These are phyloP conservation scores for Parnassius glacialis DNA, from an alignment of 2,888 invertebrate genomes.

Conservation along the genomic window DNA sequence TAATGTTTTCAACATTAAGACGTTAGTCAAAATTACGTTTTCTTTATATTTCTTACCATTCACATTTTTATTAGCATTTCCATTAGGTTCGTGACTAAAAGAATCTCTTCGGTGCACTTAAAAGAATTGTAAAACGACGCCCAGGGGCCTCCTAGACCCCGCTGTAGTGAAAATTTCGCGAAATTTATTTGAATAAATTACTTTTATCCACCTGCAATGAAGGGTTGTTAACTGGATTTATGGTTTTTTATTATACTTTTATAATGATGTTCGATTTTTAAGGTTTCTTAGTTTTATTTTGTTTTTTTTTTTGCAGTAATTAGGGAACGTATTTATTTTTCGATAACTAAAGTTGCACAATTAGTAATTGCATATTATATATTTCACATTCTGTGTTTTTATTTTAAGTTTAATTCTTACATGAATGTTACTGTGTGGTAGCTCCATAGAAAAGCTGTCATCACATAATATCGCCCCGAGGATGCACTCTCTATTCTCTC, in stretches of 20 bases:
- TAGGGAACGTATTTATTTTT: too few species aligned
- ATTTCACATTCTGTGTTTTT: too few species aligned
- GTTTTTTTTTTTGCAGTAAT: too few species aligned
- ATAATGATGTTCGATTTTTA: too few species aligned
- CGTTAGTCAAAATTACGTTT: constrained; percentile 3
- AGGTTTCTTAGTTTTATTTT: too few species aligned
- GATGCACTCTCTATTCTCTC: too few species aligned
- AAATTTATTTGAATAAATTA: constrained; percentile 81
- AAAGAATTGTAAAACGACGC: constrained; percentile 67
- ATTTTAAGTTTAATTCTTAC: too few species aligned
- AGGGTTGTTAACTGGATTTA: constrained; percentile 72
- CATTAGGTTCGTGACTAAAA: constrained; percentile 63
- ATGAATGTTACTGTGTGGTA: too few species aligned
- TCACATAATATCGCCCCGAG: too few species aligned
- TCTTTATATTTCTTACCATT: constrained; percentile 38
- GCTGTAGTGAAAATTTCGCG: constrained; percentile 58
- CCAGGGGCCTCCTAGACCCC: constrained; percentile 62
- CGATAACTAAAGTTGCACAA: too few species aligned
- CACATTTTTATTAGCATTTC: constrained; percentile 58
- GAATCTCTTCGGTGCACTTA: constrained; percentile 62
- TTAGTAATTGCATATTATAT: too few species aligned
- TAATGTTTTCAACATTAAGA: constrained; percentile 6
- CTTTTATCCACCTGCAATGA: constrained; percentile 74
- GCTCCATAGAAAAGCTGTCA: too few species aligned
- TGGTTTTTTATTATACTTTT: constrained; percentile 45